phyloP scores from a whole-genome alignment of 2,888 invertebrate genomes.

The Drosophila percnosoma region DNA sequence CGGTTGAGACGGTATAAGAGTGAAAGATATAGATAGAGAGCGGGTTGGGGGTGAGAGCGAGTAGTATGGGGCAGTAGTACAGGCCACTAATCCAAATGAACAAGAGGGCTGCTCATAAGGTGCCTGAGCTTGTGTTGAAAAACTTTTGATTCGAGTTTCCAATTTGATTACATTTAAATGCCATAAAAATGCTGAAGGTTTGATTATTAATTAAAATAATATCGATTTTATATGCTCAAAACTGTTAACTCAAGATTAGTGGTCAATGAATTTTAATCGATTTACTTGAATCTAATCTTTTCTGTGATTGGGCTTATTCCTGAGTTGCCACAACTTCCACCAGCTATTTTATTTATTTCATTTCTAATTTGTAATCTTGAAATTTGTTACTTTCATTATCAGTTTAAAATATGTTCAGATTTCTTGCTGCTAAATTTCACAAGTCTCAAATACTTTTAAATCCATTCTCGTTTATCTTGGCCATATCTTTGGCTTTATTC shows the following conservation, averaged over 20 bases:
- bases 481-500: conserved; percentile 67
- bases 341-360: neutral
- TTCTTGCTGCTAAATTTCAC: neutral
- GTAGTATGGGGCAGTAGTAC: conserved; percentile 16
- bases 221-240: neutral
- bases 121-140: neutral
- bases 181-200: neutral
- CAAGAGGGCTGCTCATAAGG: conserved; percentile 27
- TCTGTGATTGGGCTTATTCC: neutral
- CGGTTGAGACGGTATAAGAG: neutral
- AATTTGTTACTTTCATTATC: neutral
- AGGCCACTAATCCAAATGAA: conserved; percentile 26
- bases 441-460: conserved; percentile 31
- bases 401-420: neutral
- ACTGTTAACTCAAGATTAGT: neutral
- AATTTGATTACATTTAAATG: neutral
- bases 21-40: neutral
- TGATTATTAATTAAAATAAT: neutral
- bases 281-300: neutral
- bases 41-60: neutral
- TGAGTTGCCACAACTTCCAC: neutral
- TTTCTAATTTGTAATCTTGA: neutral
- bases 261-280: neutral
- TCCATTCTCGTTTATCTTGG: conserved; percentile 54
- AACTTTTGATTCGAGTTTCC: neutral